phyloP scores from a whole-genome alignment of 2,888 invertebrate species.

The Chymomyza fuscimana region DNA sequence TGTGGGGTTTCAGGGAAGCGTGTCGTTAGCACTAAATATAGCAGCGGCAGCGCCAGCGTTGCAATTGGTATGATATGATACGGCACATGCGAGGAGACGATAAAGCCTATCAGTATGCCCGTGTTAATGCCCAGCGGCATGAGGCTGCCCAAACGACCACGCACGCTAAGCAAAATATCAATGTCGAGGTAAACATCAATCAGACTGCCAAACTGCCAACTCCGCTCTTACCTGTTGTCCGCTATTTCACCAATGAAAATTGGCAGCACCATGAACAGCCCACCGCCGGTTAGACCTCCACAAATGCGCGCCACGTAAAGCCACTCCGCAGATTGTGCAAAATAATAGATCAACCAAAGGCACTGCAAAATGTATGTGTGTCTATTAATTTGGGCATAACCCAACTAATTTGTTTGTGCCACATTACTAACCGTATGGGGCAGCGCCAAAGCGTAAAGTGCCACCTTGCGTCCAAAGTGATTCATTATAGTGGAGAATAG shows the following conservation, averaged over 20 bases:
- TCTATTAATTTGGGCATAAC: neutral
- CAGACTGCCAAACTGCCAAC: no score
- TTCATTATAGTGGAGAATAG: constrained; percentile 68
- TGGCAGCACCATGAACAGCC: constrained; percentile 71
- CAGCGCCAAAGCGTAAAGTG: constrained; percentile 69
- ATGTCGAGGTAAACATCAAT: neutral
- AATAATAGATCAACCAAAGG: constrained; percentile 74
- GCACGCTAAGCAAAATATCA: constrained; percentile 52
- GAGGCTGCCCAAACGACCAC: constrained; percentile 72
- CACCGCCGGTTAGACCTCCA: constrained; percentile 77
- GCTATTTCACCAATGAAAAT: constrained; percentile 78
- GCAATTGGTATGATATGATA: constrained; percentile 63
- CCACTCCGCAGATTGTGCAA: constrained; percentile 67
- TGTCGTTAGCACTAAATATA: constrained; percentile 49
- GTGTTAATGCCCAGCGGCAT: constrained; percentile 58
- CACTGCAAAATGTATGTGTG: constrained; percentile 51
- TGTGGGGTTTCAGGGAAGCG: constrained; percentile 69
- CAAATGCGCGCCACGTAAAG: constrained; percentile 75
- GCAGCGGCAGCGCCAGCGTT: constrained; percentile 53
- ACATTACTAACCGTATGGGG: constrained; percentile 74
- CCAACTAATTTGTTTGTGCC: neutral
- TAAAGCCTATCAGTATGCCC: constrained; percentile 61
- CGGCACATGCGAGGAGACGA: constrained; percentile 57
- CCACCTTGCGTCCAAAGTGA: constrained; percentile 71
- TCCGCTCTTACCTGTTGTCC: constrained; percentile 67